These are phyloP conservation scores for Macrophya alboannulata DNA, from an alignment of 2,888 invertebrate species.

Conservation along the genomic window DNA sequence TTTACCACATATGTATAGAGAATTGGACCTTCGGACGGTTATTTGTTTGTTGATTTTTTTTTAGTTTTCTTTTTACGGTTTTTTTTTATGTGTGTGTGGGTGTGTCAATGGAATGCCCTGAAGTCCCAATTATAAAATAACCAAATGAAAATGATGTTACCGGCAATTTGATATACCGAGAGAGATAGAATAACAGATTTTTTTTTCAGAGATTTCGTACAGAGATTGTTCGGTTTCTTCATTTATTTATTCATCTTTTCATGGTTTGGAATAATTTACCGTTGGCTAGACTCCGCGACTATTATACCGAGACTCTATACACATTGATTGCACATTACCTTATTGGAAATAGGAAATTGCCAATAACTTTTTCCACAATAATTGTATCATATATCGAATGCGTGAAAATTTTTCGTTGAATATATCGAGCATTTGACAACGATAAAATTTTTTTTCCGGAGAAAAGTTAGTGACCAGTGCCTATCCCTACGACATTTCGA, in stretches of 20 bases:
- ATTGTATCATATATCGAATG: not conserved
- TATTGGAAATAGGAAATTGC: not conserved
- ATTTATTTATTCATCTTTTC: not conserved
- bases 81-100: too few relatives aligned
- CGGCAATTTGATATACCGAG: not conserved
- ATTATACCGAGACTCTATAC: not conserved
- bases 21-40: not conserved
- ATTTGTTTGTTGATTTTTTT: not conserved
- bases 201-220: not conserved
- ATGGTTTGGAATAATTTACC: not conserved
- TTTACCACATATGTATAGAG: not conserved
- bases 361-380: not conserved
- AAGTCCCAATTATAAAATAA: slow-evolving; percentile 1
- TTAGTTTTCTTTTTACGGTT: too few relatives aligned
- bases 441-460: not conserved
- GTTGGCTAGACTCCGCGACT: not conserved
- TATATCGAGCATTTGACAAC: not conserved
- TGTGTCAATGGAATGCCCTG: not conserved
- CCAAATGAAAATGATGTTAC: not conserved
- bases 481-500: not conserved
- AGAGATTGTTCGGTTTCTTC: too few relatives aligned
- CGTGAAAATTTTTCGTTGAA: not conserved
- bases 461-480: not conserved
- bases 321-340: not conserved
- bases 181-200: not conserved